These are phyloP conservation scores for Ctenomys sociabilis DNA, from an alignment of 2,113 vertebrate species.

Conservation along the genomic window DNA sequence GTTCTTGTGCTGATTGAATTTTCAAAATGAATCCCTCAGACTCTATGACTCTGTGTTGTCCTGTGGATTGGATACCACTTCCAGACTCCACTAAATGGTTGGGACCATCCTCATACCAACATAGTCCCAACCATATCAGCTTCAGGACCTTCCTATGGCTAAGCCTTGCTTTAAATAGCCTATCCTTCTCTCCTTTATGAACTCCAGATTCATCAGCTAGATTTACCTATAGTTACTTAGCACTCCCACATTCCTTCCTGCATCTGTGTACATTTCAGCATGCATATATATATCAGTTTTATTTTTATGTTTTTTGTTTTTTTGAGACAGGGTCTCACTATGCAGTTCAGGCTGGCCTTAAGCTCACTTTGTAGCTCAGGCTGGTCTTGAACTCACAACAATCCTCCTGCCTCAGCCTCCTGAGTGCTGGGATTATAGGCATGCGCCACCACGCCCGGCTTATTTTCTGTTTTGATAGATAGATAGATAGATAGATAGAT, in stretches of 20 bases:
- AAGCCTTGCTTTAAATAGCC: neutral
- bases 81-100: neutral
- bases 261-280: neutral
- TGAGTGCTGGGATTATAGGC: too few relatives aligned
- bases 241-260: neutral
- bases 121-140: neutral
- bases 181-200: neutral
- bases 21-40: neutral
- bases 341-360: too few relatives aligned
- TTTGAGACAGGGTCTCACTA: too few relatives aligned
- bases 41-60: neutral
- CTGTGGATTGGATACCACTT: neutral
- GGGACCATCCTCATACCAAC: neutral
- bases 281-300: too few relatives aligned
- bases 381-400: too few relatives aligned
- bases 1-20: neutral
- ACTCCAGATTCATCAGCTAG: neutral
- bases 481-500: neutral
- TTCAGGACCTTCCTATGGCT: neutral
- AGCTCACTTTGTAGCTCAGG: too few relatives aligned
- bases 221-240: neutral
- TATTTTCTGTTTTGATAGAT: conserved; percentile 23
- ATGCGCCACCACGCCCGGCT: too few relatives aligned
- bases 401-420: too few relatives aligned
- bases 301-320: too few relatives aligned